Evolutionary conservation across 2,888 invertebrate species (phyloP).

Genomic region (Tethea ocularis): DNA sequence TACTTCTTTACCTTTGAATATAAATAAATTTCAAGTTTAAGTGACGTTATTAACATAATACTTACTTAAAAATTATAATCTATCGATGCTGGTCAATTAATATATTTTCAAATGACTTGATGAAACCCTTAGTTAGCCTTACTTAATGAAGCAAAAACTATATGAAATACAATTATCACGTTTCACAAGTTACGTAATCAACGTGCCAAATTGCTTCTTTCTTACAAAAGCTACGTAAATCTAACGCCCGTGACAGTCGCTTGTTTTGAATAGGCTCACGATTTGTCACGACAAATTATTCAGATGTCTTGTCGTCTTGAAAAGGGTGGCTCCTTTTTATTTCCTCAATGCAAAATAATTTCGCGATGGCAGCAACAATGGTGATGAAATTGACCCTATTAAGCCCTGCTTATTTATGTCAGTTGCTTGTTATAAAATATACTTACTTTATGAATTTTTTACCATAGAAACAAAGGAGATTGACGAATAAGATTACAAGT

Average conservation of each 20-base stretch:
- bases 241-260: conserved; percentile 45
- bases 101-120: background rate
- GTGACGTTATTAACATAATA: background rate
- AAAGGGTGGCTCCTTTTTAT: conserved; percentile 56
- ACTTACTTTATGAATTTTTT: conserved; percentile 6
- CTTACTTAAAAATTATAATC: background rate
- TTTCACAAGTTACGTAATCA: background rate
- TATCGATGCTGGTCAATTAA: background rate
- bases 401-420: conserved; percentile 17
- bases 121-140: background rate
- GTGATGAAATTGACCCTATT: conserved; percentile 48
- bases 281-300: conserved; percentile 74
- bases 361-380: conserved; percentile 37
- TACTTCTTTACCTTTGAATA: background rate
- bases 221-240: conserved; percentile 49
- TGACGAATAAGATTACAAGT: background rate
- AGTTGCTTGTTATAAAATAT: conserved; percentile 7
- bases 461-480: background rate
- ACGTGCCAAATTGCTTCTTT: conserved; percentile 9
- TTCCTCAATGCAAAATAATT: conserved; percentile 43
- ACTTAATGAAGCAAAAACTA: too few relatives aligned
- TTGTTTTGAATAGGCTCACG: conserved; percentile 66
- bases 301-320: conserved; percentile 57
- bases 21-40: background rate
- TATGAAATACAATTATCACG: conserved; percentile 1